A percentile compares a stretch with the other conserved stretches of the same genome.
Conservation (phyloP, 1,140 invertebrate species). For the Scylla paramamosain region DNA sequence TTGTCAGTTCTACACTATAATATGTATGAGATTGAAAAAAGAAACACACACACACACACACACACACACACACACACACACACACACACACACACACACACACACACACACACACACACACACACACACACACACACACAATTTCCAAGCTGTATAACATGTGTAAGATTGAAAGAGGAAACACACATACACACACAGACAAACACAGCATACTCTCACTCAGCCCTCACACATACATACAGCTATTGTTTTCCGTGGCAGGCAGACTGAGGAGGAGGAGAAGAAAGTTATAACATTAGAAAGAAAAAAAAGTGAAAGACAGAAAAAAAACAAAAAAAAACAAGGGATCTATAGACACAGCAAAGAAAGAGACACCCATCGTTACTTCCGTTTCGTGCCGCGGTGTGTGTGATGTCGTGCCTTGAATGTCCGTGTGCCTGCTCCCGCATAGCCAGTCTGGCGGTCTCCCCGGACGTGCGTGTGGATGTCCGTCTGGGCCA, state of each 20-base stretch:
- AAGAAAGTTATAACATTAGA: slow-evolving; percentile 15
- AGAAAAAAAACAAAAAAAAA: no score
- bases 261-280: slow-evolving; percentile 40
- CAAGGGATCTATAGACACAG: no score
- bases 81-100: neutral
- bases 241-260: slow-evolving; percentile 53
- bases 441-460: slow-evolving; percentile 69
- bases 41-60: neutral
- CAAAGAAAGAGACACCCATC: no score
- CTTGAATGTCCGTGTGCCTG: slow-evolving; percentile 70
- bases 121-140: neutral
- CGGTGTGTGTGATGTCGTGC: slow-evolving; percentile 67
- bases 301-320: neutral
- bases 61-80: neutral
- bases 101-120: neutral
- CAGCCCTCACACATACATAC: neutral
- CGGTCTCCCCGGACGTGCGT: slow-evolving; percentile 66
- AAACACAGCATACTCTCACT: neutral
- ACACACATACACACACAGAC: neutral
- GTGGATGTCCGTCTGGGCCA: slow-evolving; percentile 66
- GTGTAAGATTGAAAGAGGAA: neutral
- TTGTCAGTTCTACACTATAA: no score
- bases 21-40: no score
- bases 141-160: no score
- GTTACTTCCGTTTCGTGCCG: neutral